Conservation (phyloP, 2,113 vertebrate genomes). For the Amphiprion ocellaris region DNA sequence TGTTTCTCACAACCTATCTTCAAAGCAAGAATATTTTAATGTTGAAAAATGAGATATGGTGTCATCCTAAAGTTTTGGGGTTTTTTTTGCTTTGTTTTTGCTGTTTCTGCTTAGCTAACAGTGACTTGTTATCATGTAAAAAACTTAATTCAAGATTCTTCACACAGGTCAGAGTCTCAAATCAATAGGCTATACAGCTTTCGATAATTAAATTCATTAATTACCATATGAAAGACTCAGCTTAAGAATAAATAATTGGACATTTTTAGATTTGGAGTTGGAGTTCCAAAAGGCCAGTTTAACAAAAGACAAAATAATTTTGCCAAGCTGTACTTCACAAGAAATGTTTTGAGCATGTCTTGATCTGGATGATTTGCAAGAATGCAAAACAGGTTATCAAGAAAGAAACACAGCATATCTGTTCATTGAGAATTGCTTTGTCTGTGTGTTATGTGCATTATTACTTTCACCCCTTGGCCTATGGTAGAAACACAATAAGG, state of each 20-base stretch:
- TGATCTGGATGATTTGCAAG: slow-evolving; percentile 19
- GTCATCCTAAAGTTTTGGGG: neutral
- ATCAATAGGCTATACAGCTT: slow-evolving; percentile 5
- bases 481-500: slow-evolving; percentile 1
- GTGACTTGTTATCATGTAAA: neutral
- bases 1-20: neutral
- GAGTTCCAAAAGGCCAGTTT: slow-evolving; percentile 1
- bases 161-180: slow-evolving; percentile 11
- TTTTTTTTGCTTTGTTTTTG: neutral
- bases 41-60: neutral
- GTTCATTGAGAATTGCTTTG: neutral
- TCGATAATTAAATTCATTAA: slow-evolving; percentile 34
- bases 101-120: neutral
- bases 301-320: slow-evolving; percentile 7
- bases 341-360: slow-evolving; percentile 11
- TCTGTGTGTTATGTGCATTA: neutral
- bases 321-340: slow-evolving; percentile 6
- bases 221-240: slow-evolving; percentile 45
- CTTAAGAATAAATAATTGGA: slow-evolving; percentile 49
- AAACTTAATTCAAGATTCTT: slow-evolving; percentile 24
- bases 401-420: neutral
- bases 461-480: neutral
- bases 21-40: too few relatives aligned
- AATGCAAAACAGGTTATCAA: neutral
- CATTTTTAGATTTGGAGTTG: slow-evolving; percentile 23